Conservation (phyloP, 2,797 vertebrate species). For the Rhinoraja longicauda region DNA sequence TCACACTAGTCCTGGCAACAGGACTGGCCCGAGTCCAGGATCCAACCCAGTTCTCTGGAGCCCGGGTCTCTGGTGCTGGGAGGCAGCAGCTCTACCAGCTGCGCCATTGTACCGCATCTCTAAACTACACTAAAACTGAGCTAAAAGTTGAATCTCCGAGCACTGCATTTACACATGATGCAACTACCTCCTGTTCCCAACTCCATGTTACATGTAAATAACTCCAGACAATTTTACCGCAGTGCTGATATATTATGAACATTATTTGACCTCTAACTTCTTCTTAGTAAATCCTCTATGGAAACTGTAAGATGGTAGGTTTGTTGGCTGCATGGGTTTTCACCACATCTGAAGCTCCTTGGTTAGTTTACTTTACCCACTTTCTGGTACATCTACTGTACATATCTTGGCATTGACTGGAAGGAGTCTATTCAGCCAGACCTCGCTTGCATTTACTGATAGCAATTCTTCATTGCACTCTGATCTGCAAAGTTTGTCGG, state of each 20-base stretch:
- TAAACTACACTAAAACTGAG: no score
- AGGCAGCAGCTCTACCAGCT: no score
- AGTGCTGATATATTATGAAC: neutral
- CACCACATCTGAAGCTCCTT: neutral
- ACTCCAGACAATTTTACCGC: neutral
- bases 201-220: neutral
- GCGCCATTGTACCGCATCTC: no score
- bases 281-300: neutral
- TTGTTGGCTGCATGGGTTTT: neutral
- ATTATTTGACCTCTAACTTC: neutral
- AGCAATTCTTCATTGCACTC: neutral
- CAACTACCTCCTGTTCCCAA: neutral
- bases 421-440: neutral
- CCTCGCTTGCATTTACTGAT: neutral
- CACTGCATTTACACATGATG: neutral
- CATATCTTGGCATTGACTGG: neutral
- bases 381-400: neutral
- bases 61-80: no score
- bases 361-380: neutral
- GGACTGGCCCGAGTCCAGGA: no score
- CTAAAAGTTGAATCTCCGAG: neutral
- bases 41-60: no score
- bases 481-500: neutral
- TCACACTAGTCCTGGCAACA: no score
- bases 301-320: neutral